Evolutionary conservation across 1,140 invertebrate species (phyloP).

Genomic region (Batillaria attramentaria): DNA sequence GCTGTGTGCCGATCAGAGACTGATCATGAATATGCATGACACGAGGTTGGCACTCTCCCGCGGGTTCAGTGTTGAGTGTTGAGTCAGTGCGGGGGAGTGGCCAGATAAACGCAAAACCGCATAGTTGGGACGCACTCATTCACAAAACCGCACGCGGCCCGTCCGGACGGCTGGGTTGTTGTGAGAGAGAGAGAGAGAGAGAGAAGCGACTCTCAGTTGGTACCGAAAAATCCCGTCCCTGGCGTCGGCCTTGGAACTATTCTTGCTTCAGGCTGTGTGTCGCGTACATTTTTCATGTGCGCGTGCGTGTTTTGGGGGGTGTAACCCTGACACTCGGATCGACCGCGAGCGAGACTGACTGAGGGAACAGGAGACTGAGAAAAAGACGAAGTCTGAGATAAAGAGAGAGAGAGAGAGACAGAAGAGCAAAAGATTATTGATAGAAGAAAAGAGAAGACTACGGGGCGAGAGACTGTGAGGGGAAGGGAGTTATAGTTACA

Average conservation of each 20-base stretch:
- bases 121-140: constrained; percentile 56
- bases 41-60: constrained; percentile 19
- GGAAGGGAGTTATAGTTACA: background rate
- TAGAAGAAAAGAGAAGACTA: too few species aligned
- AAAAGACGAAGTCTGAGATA: too few species aligned
- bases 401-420: too few species aligned
- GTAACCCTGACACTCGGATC: background rate
- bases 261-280: background rate
- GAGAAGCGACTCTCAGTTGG: constrained; percentile 7
- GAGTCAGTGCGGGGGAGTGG: constrained; percentile 63
- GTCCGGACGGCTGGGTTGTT: background rate
- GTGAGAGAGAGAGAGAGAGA: background rate
- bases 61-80: constrained; percentile 21
- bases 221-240: background rate
- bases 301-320: background rate
- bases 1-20: too few species aligned
- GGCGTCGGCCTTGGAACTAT: background rate
- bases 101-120: constrained; percentile 52
- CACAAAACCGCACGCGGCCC: constrained; percentile 62
- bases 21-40: constrained; percentile 30
- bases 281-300: background rate
- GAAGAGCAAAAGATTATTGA: too few species aligned
- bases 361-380: too few species aligned
- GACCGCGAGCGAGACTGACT: background rate
- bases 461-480: too few species aligned